phyloP scores from a whole-genome alignment of 1,140 invertebrate genomes.

The Mesaphorura yosii region DNA sequence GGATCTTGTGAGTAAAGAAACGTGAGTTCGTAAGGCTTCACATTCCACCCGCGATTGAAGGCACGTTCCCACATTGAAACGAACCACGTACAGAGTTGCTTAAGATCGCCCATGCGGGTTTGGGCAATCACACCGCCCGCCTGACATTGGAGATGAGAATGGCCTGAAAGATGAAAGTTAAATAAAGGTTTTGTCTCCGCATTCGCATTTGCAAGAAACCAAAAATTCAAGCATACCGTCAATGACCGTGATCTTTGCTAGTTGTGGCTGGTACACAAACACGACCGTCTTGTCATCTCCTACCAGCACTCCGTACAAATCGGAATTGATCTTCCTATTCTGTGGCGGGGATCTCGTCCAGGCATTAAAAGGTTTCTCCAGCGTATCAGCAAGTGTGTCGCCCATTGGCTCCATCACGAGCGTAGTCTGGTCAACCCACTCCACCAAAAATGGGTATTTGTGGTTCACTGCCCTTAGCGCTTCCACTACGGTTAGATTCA shows the following conservation, averaged over 20 bases:
- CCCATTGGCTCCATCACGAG: constrained; percentile 15
- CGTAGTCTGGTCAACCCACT: constrained; percentile 29
- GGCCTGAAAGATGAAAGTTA: constrained; percentile 25
- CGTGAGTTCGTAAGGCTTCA: constrained; percentile 18
- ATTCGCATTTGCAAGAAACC: constrained; percentile 5
- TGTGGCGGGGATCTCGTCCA: constrained; percentile 26
- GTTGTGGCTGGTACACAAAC: constrained; percentile 29
- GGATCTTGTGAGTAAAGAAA: constrained; percentile 20
- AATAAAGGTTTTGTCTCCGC: neutral
- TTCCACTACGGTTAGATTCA: constrained; percentile 31
- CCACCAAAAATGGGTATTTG: constrained; percentile 24
- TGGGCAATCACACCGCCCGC: constrained; percentile 30
- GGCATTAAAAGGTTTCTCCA: constrained; percentile 17
- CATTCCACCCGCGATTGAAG: constrained; percentile 13
- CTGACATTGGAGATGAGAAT: constrained; percentile 21
- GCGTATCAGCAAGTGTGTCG: constrained; percentile 19
- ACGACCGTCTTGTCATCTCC: constrained; percentile 28
- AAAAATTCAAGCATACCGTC: too few relatives aligned
- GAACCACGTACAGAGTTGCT: constrained; percentile 30
- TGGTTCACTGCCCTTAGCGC: constrained; percentile 21
- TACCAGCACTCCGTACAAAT: constrained; percentile 30
- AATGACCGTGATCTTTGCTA: constrained; percentile 14
- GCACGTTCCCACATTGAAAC: constrained; percentile 23
- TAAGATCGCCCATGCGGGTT: constrained; percentile 16
- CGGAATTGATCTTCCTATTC: constrained; percentile 16